Evolutionary conservation across 2,797 vertebrate genomes (phyloP).

Genomic region (Spheniscus humboldti): DNA sequence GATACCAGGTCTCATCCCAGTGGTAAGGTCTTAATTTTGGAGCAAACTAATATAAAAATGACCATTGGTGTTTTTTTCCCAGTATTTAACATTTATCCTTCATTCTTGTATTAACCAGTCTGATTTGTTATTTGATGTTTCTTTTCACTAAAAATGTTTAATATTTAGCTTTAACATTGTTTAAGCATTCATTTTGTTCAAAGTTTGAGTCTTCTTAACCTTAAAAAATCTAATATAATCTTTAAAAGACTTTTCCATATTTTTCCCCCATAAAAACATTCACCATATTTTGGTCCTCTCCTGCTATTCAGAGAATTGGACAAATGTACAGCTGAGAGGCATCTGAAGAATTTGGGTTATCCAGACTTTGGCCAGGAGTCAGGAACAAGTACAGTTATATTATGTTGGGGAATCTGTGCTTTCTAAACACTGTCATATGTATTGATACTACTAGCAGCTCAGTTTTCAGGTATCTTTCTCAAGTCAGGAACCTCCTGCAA

Average conservation of each 20-base stretch:
- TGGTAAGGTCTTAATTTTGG: not conserved
- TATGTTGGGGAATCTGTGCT: not conserved
- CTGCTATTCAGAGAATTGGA: not conserved
- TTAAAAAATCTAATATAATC: not conserved
- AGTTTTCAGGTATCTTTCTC: not conserved
- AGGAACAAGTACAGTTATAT: not conserved
- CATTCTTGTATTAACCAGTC: not conserved
- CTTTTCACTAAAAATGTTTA: not conserved
- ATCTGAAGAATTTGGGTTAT: not conserved
- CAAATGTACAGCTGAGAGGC: not conserved
- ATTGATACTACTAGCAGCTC: not conserved
- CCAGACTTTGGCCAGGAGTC: not conserved
- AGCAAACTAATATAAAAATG: not conserved
- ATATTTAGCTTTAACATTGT: not conserved
- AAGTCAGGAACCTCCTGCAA: not conserved
- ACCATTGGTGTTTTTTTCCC: accelerated
- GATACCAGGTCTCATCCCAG: not conserved
- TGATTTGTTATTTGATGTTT: not conserved
- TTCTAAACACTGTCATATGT: not conserved
- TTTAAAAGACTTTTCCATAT: not conserved
- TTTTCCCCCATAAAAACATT: not conserved
- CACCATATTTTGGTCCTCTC: not conserved
- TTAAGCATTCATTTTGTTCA: not conserved
- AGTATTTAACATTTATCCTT: not conserved
- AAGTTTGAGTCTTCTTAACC: not conserved